Evolutionary conservation across 2,797 vertebrate genomes (phyloP).

Genomic region (Hapalemur alaotrensis): DNA sequence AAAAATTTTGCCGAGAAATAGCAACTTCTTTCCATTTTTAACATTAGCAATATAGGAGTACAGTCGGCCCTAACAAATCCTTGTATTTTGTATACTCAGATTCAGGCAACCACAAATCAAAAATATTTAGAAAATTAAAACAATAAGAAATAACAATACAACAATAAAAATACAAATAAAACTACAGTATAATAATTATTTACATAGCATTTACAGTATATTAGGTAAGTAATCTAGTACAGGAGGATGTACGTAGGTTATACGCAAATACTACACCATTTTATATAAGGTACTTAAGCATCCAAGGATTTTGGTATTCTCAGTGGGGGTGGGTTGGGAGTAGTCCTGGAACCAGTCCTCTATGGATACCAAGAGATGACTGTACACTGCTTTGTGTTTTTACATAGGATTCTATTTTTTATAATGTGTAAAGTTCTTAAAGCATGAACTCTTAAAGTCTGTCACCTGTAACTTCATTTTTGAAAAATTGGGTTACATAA

Average conservation of each 20-base stretch:
- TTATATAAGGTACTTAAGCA: background rate
- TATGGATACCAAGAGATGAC: background rate
- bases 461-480: background rate
- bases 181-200: background rate
- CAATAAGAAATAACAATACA: background rate
- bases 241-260: background rate
- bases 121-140: background rate
- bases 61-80: background rate
- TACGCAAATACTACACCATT: too few species aligned
- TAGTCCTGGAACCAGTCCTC: background rate
- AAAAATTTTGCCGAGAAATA: background rate
- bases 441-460: background rate
- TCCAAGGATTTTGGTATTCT: background rate
- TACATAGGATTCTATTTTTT: background rate
- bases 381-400: background rate
- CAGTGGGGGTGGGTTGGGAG: background rate
- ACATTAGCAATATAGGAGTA: background rate
- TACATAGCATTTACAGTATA: background rate
- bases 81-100: background rate
- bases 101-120: background rate
- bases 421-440: background rate
- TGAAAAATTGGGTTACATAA: background rate
- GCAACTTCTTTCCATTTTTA: slow-evolving; percentile 10
- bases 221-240: background rate
- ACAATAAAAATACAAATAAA: background rate